These are phyloP conservation scores for Macrobrachium rosenbergii DNA, from an alignment of 1,140 invertebrate species.

Conservation along the genomic window DNA sequence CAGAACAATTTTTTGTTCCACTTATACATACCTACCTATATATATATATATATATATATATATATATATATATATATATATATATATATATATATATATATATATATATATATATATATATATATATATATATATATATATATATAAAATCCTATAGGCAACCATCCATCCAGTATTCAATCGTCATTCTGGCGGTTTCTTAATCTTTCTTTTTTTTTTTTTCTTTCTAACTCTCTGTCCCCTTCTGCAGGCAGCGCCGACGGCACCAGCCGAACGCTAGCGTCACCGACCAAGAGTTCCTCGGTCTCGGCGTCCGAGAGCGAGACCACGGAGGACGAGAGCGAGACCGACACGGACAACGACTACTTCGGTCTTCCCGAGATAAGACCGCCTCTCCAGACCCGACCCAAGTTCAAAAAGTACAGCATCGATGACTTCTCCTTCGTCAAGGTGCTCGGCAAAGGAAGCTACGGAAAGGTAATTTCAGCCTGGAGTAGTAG, in stretches of 20 bases:
- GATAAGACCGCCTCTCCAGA: slow-evolving; percentile 78
- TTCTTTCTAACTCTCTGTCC: background rate
- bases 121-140: background rate
- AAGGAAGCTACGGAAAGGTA: slow-evolving; percentile 97
- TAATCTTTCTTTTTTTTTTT: background rate
- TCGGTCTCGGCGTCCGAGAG: slow-evolving; percentile 50
- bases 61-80: background rate
- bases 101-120: background rate
- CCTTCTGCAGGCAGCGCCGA: slow-evolving; percentile 47
- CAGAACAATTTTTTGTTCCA: no score
- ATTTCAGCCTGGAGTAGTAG: background rate
- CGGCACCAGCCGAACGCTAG: slow-evolving; percentile 40
- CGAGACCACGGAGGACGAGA: slow-evolving; percentile 63
- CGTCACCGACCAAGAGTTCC: slow-evolving; percentile 48
- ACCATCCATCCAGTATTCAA: background rate
- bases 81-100: background rate
- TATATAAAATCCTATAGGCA: background rate
- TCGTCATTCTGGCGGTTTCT: background rate
- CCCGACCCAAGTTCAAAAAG: slow-evolving; percentile 88
- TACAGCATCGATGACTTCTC: slow-evolving; percentile 92
- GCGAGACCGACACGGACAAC: slow-evolving; percentile 62
- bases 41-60: slow-evolving; percentile 32
- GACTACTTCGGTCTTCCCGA: slow-evolving; percentile 61
- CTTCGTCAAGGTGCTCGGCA: slow-evolving; percentile 94
- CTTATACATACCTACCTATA: background rate